A percentile compares a stretch with the other conserved stretches of the same genome.
These are phyloP conservation scores for Aplochiton taeniatus DNA, from an alignment of 2,797 vertebrate species.

Conservation along the genomic window DNA sequence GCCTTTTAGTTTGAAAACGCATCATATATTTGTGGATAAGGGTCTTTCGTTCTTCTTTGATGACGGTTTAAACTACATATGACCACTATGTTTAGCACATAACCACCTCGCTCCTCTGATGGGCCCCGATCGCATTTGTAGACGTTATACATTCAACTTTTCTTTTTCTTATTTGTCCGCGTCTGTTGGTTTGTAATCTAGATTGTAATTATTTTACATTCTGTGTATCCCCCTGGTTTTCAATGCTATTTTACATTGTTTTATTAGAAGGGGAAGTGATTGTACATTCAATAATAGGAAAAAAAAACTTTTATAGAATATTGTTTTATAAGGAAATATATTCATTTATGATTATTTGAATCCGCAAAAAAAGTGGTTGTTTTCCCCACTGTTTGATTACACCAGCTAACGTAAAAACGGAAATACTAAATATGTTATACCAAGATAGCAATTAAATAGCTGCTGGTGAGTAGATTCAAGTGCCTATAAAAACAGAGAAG, in stretches of 20 bases:
- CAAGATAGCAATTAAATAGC: constrained; percentile 17
- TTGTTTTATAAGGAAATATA: constrained; percentile 62
- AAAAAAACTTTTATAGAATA: constrained; percentile 38
- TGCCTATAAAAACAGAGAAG: constrained; percentile 42
- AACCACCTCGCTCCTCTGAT: constrained; percentile 64
- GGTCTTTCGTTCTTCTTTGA: too few relatives aligned
- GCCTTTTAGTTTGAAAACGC: too few relatives aligned
- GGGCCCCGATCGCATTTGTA: constrained; percentile 63
- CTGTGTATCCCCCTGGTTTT: constrained; percentile 57
- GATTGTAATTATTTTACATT: constrained; percentile 67
- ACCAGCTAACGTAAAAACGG: constrained; percentile 15
- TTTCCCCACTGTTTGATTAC: constrained; percentile 25
- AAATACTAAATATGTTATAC: constrained; percentile 18
- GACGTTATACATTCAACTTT: constrained; percentile 17
- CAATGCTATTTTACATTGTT: constrained; percentile 47
- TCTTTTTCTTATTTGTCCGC: constrained; percentile 28
- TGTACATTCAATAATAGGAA: constrained; percentile 68
- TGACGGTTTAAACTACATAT: constrained; percentile 65
- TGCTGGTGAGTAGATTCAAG: constrained; percentile 20
- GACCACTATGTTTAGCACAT: constrained; percentile 41
- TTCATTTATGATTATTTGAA: constrained; percentile 49
- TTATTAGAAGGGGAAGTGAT: constrained; percentile 39
- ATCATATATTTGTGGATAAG: neutral
- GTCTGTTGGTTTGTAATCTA: constrained; percentile 64
- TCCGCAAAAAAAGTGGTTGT: constrained; percentile 29